These are phyloP conservation scores for Peromyscus leucopus DNA, from an alignment of 2,113 vertebrate genomes.

Conservation along the genomic window DNA sequence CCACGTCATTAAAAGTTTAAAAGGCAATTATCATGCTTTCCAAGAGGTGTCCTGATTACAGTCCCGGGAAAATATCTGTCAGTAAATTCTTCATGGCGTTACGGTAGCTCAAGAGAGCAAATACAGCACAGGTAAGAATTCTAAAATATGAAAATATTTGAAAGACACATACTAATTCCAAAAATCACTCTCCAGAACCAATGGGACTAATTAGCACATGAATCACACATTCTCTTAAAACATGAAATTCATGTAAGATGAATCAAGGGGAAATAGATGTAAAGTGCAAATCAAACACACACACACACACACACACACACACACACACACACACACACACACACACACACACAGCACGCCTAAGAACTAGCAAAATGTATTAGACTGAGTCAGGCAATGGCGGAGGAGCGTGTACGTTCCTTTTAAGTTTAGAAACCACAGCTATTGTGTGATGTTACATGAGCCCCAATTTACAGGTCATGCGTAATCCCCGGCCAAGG, in stretches of 20 bases:
- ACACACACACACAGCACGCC: no score
- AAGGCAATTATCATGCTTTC: slow-evolving; percentile 69
- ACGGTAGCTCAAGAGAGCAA: slow-evolving; percentile 77
- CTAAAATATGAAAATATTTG: slow-evolving; percentile 74
- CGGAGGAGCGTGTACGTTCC: slow-evolving; percentile 30
- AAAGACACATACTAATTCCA: slow-evolving; percentile 77
- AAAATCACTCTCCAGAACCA: slow-evolving; percentile 67
- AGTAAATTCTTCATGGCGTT: slow-evolving; percentile 80
- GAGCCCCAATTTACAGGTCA: neutral
- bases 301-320: neutral
- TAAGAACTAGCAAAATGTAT: slow-evolving; percentile 24
- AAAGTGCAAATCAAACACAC: neutral
- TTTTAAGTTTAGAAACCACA: slow-evolving; percentile 29
- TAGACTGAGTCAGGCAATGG: slow-evolving; percentile 12
- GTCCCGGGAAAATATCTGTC: slow-evolving; percentile 71
- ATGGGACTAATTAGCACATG: slow-evolving; percentile 60
- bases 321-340: neutral
- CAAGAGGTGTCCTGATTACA: slow-evolving; percentile 66
- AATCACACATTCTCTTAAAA: slow-evolving; percentile 66
- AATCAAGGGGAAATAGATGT: slow-evolving; percentile 45
- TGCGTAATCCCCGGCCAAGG: neutral
- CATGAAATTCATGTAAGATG: slow-evolving; percentile 43
- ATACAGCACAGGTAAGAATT: slow-evolving; percentile 66
- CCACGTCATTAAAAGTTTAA: slow-evolving; percentile 70
- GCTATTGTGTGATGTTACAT: neutral